Evolutionary conservation across 2,888 invertebrate genomes (phyloP).

Genomic region (Drosophila buzzatii): DNA sequence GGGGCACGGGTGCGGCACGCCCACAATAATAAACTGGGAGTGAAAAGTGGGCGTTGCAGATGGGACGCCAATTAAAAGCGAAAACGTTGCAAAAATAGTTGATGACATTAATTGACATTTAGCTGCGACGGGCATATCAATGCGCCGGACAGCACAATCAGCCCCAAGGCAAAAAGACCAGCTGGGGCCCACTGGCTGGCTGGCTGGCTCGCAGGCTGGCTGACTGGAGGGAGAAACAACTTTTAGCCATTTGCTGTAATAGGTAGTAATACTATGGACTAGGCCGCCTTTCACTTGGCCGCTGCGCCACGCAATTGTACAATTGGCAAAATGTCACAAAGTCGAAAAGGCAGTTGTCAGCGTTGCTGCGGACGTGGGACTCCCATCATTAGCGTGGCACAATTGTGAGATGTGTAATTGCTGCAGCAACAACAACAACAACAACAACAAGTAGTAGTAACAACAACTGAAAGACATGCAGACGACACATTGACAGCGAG

Average conservation of each 20-base stretch:
- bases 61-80: conserved; percentile 81
- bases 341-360: conserved; percentile 78
- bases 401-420: conserved; percentile 81
- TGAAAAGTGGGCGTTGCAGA: conserved; percentile 40
- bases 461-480: conserved; percentile 74
- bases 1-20: conserved; percentile 3
- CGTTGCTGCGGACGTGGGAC: conserved; percentile 72
- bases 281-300: conserved; percentile 75
- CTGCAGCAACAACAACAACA: conserved; percentile 67
- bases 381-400: conserved; percentile 82
- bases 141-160: conserved; percentile 76
- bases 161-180: conserved; percentile 63
- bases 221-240: neutral
- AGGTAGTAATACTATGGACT: conserved; percentile 42
- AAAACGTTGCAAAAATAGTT: conserved; percentile 76
- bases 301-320: conserved; percentile 73
- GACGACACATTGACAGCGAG: conserved; percentile 81
- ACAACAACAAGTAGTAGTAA: conserved; percentile 25
- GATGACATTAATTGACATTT: conserved; percentile 83
- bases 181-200: conserved; percentile 7
- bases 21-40: conserved; percentile 43
- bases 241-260: conserved; percentile 35
- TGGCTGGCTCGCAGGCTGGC: neutral
- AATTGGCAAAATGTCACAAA: conserved; percentile 79
- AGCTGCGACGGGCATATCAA: conserved; percentile 81